These are phyloP conservation scores for Acipenser ruthenus DNA, from an alignment of 2,797 vertebrate species.

Conservation along the genomic window DNA sequence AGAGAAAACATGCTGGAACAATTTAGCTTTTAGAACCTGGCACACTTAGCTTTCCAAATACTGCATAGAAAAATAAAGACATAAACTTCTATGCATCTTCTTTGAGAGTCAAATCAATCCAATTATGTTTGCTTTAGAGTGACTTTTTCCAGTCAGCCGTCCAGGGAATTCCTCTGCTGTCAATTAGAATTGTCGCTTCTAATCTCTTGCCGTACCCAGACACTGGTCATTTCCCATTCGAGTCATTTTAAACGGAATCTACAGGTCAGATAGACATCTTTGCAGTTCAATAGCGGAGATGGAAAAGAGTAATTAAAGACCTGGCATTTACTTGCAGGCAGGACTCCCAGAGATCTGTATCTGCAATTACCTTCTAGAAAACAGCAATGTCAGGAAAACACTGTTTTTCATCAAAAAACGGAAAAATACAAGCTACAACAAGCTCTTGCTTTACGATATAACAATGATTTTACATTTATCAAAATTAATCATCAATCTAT, in stretches of 20 bases:
- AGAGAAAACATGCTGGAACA: no score
- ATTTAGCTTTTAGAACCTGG: not conserved
- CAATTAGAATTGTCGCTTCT: constrained; percentile 95
- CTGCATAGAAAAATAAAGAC: not conserved
- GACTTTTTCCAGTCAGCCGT: constrained; percentile 79
- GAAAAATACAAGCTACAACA: no score
- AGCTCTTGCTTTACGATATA: no score
- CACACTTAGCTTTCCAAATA: not conserved
- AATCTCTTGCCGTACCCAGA: constrained; percentile 77
- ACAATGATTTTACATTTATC: no score
- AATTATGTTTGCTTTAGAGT: constrained; percentile 93
- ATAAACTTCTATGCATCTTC: constrained; percentile 15
- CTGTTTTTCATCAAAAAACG: constrained; percentile 53
- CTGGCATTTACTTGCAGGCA: constrained; percentile 88
- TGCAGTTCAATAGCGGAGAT: constrained; percentile 62
- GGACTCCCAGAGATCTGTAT: constrained; percentile 73
- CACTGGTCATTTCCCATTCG: constrained; percentile 90
- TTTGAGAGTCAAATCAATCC: constrained; percentile 78
- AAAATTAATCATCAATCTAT: no score
- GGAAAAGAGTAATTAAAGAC: constrained; percentile 79
- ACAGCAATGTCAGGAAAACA: constrained; percentile 74
- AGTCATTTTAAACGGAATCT: constrained; percentile 76
- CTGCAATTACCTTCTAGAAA: constrained; percentile 79
- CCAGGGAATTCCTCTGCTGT: constrained; percentile 84
- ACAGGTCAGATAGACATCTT: constrained; percentile 71